Percentiles rank a stretch among this genome's conserved stretches.
Conservation (phyloP, 2,888 invertebrate species). For the Synanthedon vespiformis region DNA sequence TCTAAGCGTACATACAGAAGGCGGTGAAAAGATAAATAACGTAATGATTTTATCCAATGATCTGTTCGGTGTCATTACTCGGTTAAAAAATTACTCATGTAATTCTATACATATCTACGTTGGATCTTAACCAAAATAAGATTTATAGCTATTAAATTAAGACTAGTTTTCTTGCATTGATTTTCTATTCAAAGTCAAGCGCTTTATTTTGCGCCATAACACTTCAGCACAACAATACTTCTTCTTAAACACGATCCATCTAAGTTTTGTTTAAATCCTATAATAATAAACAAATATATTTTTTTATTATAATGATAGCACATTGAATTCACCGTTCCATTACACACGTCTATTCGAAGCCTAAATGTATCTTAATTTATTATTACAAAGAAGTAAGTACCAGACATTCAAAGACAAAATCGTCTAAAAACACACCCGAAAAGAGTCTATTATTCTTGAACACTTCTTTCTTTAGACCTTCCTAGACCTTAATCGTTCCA, state of each 20-base stretch:
- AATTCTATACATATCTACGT: too few species aligned
- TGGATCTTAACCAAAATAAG: too few species aligned
- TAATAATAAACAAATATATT: conserved; percentile 6
- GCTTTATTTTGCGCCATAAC: too few species aligned
- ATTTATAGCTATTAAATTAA: too few species aligned
- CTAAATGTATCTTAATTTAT: conserved; percentile 24
- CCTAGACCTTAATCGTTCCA: conserved; percentile 5
- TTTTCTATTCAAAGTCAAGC: too few species aligned
- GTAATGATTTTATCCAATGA: too few species aligned
- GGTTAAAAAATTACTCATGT: too few species aligned
- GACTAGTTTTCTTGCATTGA: too few species aligned
- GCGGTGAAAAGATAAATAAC: too few species aligned
- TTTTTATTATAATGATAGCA: conserved; percentile 26
- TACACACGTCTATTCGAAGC: conserved; percentile 29
- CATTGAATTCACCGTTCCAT: conserved; percentile 28
- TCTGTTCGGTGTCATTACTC: too few species aligned
- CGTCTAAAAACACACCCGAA: conserved; percentile 27
- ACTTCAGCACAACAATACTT: neutral
- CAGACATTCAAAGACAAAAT: conserved; percentile 30
- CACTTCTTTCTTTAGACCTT: conserved; percentile 27
- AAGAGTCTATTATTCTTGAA: conserved; percentile 32
- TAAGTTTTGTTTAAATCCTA: conserved; percentile 8
- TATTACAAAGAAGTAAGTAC: conserved; percentile 30
- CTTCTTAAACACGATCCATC: conserved; percentile 16
- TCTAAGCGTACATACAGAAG: too few species aligned